Evolutionary conservation across 2,113 vertebrate genomes (phyloP), one percentile per base, ranked within the genome.

Genomic region (Lagopus muta): DNA sequence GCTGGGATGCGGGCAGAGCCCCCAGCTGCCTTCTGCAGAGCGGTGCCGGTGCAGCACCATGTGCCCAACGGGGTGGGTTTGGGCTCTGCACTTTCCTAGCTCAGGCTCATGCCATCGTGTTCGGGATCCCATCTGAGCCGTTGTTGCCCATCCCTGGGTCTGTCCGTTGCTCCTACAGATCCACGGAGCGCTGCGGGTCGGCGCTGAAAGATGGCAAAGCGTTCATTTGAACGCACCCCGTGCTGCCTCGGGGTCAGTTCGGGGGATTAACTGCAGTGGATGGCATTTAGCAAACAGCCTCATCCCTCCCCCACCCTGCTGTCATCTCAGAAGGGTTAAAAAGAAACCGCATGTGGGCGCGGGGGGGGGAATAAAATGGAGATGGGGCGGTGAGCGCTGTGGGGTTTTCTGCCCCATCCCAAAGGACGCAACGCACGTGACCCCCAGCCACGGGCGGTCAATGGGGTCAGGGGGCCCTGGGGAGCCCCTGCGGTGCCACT

Each of bases 261-360:
- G 94, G 80, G 83, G 95, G 95, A 97, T 97, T 96, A 95, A 97
- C 97, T 96, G 86, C 93, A 95, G 90, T 91, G 94, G 95, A 40
- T 94, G 82, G 96, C 93, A 72, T 96, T 96, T 93, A 95, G 95
- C 89, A 93, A 94, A 91, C 96, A 92, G 91, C 87, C 85, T 79
- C 1, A 0, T 60, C 66, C 91, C 84, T 86, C 88, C 52, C 43
- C 8, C 48, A 2, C 28, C 6, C 28, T 2, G 4, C 77, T 2
- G 7, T 61, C 61, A 75, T 40, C 64, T 50, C 48, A 43, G 42
- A 43, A 43, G 22, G 48, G 80, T 92, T 88, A 92, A 94, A 93
- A 69, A 65, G 62, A 45, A 90, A 78, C 81, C 88, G 77, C 78
- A 10, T 55, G 77, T 89, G 82, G 89, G 28, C 88, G 20, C 15